These are phyloP conservation scores for Cheilosia soror DNA, from an alignment of 2,888 invertebrate species.

Conservation along the genomic window DNA sequence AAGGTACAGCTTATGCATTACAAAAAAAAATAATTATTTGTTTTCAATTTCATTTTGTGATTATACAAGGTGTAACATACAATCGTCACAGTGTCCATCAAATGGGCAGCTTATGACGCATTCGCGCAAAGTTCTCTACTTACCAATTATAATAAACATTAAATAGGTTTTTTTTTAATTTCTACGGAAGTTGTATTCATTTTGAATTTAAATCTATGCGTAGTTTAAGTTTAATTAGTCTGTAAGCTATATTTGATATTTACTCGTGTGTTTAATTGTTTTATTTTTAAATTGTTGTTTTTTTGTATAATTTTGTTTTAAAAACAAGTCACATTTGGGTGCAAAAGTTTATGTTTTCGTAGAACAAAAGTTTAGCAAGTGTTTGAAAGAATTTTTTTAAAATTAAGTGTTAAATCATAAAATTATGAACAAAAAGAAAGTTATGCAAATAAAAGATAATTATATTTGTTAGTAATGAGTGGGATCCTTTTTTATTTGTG, in stretches of 20 bases:
- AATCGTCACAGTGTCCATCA: slow-evolving; percentile 24
- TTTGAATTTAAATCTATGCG: slow-evolving; percentile 37
- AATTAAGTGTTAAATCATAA: slow-evolving; percentile 57
- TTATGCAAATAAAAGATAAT: slow-evolving; percentile 60
- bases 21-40: background rate
- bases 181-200: slow-evolving; percentile 3
- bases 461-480: slow-evolving; percentile 57
- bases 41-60: background rate
- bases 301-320: slow-evolving; percentile 6
- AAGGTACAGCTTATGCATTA: slow-evolving; percentile 10
- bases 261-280: slow-evolving; percentile 46
- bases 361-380: slow-evolving; percentile 18
- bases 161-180: slow-evolving; percentile 2
- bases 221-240: slow-evolving; percentile 55
- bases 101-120: slow-evolving; percentile 42
- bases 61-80: slow-evolving; percentile 17
- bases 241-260: slow-evolving; percentile 40
- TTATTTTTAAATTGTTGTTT: slow-evolving; percentile 25
- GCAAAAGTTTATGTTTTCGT: slow-evolving; percentile 9
- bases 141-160: slow-evolving; percentile 14
- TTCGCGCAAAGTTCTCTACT: slow-evolving; percentile 71
- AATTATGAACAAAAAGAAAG: slow-evolving; percentile 22
- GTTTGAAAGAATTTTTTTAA: slow-evolving; percentile 26
- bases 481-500: background rate
- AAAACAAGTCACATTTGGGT: slow-evolving; percentile 7